Evolutionary conservation across 2,113 vertebrate genomes (phyloP), one percentile per base, ranked within the genome.

Genomic region (Cisticola juncidis): DNA sequence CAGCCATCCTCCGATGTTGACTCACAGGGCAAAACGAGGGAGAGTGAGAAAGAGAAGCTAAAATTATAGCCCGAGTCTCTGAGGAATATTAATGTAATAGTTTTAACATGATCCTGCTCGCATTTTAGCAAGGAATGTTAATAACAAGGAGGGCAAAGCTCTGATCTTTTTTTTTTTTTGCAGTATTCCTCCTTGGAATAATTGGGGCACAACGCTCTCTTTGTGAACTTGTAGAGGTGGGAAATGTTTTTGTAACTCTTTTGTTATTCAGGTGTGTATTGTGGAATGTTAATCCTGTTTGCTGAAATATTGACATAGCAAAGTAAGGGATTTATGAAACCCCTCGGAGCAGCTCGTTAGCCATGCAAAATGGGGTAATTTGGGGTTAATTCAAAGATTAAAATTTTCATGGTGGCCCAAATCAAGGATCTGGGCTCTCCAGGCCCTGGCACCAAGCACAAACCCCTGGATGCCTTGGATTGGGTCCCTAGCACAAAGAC

Each of bases 71-170:
- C 77, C 77, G 70, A 73, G 48, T 44, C 96, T 91, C 95, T 15
- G 62, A 94, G 94, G 96, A 97, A 97, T 97, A 96, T 97, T 97
- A 97, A 97, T 96, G 94, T 77, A 93, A 97, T 94, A 48, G 91
- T 97, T 96, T 93, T 84, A 95, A 88, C 86, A 58, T 40, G 90
- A 95, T 96, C 92, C 92, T 18, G 91, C 94, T 94, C 88, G 29
- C 94, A 74, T 93, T 95, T 95, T 79, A 95, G 93, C 95, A 94
- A 90, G 94, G 25, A 56, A 70, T 70, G 81, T 84, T 96, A 94
- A 96, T 90, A 80, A 85, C 94, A 84, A 81, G 86, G 51, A 95
- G 58, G 62, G 53, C 86, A 81, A 29, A 76, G 76, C 70, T 91
- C 86, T 51, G 88, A 47, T 94, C 86, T 90, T 95, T 96, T 94